Base-by-base conservation (phyloP, 2,113 vertebrate genomes). In the Pungitius pungitius region DNA sequence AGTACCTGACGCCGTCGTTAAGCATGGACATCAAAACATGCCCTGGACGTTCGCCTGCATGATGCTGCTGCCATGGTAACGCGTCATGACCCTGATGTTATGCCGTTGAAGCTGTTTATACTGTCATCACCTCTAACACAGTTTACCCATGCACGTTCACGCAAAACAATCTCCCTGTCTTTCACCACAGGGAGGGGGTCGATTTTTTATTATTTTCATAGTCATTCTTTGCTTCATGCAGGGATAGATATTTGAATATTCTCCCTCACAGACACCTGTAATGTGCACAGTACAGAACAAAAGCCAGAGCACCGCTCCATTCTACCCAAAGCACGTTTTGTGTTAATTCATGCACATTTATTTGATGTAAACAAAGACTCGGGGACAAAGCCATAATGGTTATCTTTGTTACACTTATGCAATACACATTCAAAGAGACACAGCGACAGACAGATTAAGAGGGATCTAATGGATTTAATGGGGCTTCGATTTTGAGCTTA, bases 341-440 rank as follows among this genome's bases (percentile, higher is more conserved):
- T 43, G 14, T 80, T 30, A 14, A 69, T 77, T 61, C 26, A n/a
- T 57, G 45, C 73, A 15, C 70, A n/a, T 87, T 85, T 87, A 83
- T 78, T 83, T 42, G 7, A 76, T 74, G 81, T 81, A 88, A 77
- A 85, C 69, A 81, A 22, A 80, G 62, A 78, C 52, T 76, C 20
- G 3, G 40, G 61, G 40, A 40, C 76, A 82, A n/a, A 59, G 55
- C 37, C 11, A 24, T 6, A 3, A 67, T 52, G 74, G 56, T 58
- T 37, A 26, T 8, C 56, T 72, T 69, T 52, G 17, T 62, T 73
- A 65, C 45, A 20, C 30, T 43, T 11, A 73, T 20, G 2, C 39
- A 79, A 2, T 2, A 40, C 13, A 70, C 55, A 80, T 42, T 22
- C 43, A 57, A 40, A 69, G 14, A 71, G 40, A 71, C 72, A 69